phyloP scores from a whole-genome alignment of 2,888 invertebrate genomes.

The Hirtodrosophila cameraria region DNA sequence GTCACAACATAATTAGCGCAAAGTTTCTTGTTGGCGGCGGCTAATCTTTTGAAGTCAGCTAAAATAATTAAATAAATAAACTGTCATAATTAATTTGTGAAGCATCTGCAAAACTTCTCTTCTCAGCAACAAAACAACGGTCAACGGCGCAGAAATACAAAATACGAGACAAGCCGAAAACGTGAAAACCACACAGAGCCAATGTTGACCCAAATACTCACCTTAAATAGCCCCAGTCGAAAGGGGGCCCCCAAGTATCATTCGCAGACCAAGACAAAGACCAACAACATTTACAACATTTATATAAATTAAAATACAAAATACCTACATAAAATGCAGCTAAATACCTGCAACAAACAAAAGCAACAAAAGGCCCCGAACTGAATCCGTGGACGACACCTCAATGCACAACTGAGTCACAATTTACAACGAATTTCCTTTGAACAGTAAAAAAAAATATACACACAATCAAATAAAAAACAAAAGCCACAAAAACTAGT shows the following conservation, averaged over 20 bases:
- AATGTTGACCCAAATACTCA: slow-evolving; percentile 69
- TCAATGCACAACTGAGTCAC: slow-evolving; percentile 57
- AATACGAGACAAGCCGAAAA: slow-evolving; percentile 24
- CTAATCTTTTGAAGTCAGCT: slow-evolving; percentile 52
- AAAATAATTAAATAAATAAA: slow-evolving; percentile 77
- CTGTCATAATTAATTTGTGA: slow-evolving; percentile 78
- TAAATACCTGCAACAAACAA: slow-evolving; percentile 28
- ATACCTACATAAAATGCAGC: slow-evolving; percentile 35
- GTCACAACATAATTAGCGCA: slow-evolving; percentile 72
- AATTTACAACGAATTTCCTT: slow-evolving; percentile 58
- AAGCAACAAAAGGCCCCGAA: slow-evolving; percentile 5
- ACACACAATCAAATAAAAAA: neutral
- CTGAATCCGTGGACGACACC: slow-evolving; percentile 35
- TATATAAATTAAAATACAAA: slow-evolving; percentile 53
- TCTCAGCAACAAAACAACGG: slow-evolving; percentile 20
- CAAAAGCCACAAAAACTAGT: neutral
- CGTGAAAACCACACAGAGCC: slow-evolving; percentile 34
- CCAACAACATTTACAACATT: slow-evolving; percentile 54
- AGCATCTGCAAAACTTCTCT: slow-evolving; percentile 45
- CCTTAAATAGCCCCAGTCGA: slow-evolving; percentile 49
- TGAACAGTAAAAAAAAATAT: slow-evolving; percentile 5
- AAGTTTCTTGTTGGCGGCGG: slow-evolving; percentile 26
- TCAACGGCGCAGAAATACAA: slow-evolving; percentile 31
- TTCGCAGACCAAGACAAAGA: slow-evolving; percentile 41
- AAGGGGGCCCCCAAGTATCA: neutral